These are phyloP conservation scores for Tragelaphus imberbis DNA, from an alignment of 2,113 vertebrate species.

Conservation along the genomic window DNA sequence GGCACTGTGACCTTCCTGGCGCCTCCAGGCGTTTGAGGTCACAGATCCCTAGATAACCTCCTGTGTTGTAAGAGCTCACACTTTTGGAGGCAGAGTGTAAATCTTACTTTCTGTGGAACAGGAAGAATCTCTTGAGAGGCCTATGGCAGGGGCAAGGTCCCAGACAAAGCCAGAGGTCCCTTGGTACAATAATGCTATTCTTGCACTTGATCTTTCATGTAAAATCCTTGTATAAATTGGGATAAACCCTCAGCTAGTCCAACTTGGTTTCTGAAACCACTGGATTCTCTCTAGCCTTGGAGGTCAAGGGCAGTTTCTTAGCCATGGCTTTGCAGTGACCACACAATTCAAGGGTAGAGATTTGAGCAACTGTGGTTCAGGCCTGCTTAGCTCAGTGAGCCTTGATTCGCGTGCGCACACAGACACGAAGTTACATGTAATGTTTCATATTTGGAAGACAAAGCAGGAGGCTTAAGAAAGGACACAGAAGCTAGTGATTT, in stretches of 20 bases:
- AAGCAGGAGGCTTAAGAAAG: neutral
- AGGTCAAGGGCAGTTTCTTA: neutral
- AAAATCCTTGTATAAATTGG: neutral
- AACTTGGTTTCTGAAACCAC: neutral
- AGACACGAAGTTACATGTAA: neutral
- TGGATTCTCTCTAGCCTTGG: neutral
- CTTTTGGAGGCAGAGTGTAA: neutral
- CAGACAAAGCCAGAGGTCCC: neutral
- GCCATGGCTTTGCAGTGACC: neutral
- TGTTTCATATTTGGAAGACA: conserved; percentile 11
- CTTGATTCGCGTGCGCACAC: neutral
- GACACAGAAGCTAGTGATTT: neutral
- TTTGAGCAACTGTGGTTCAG: neutral
- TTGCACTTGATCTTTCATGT: neutral
- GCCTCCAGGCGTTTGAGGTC: neutral
- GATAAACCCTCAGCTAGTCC: neutral
- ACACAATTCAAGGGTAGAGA: neutral
- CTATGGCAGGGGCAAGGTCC: neutral
- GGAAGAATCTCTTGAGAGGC: neutral
- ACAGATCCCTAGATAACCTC: neutral
- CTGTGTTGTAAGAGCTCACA: neutral
- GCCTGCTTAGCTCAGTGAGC: neutral
- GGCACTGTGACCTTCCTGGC: neutral
- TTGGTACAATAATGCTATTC: neutral
- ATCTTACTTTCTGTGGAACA: neutral